These are phyloP conservation scores for Petrocephalus schoutedeni DNA, from an alignment of 2,797 vertebrate genomes.

Conservation along the genomic window DNA sequence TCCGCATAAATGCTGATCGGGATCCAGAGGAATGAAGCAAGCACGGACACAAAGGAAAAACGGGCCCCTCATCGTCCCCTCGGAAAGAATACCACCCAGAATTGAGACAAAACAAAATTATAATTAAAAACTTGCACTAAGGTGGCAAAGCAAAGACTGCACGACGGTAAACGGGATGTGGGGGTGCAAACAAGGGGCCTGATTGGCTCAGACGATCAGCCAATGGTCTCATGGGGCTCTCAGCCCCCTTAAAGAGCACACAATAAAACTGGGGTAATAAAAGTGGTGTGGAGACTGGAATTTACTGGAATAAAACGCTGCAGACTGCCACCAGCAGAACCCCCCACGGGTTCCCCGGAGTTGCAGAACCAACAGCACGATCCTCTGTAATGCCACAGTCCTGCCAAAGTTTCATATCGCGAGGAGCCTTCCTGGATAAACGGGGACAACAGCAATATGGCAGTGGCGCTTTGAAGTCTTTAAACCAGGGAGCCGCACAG, in stretches of 20 bases:
- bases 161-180: background rate
- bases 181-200: background rate
- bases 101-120: background rate
- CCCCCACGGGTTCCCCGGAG: background rate
- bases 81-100: background rate
- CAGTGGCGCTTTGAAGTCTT: background rate
- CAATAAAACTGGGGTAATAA: background rate
- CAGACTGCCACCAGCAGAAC: background rate
- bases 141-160: background rate
- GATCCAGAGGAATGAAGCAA: background rate
- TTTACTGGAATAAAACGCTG: conserved; percentile 10
- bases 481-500: background rate
- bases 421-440: background rate
- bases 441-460: background rate
- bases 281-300: background rate
- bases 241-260: background rate
- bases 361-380: background rate
- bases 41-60: background rate
- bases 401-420: background rate
- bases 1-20: background rate
- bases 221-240: background rate
- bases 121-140: background rate
- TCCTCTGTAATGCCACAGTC: background rate
- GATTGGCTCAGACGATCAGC: background rate
- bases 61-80: background rate